Percentiles rank a stretch among this genome's conserved stretches.
phyloP scores from a whole-genome alignment of 2,888 invertebrate species.

The Phalera bucephala region DNA sequence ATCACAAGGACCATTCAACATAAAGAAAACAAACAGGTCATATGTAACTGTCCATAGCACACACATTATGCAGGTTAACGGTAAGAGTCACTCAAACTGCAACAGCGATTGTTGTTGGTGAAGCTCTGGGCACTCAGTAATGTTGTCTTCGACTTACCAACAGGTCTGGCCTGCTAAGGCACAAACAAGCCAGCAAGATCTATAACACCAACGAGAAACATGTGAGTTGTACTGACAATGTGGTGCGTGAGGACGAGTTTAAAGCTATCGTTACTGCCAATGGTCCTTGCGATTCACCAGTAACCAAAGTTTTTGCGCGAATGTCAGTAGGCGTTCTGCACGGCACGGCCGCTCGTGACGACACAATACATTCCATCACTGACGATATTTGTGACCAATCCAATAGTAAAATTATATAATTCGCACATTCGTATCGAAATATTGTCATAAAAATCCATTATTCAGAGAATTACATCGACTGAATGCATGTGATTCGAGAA shows the following conservation, averaged over 20 bases:
- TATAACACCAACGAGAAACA: conserved; percentile 85
- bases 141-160: conserved; percentile 85
- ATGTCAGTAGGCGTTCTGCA: conserved; percentile 57
- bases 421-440: conserved; percentile 57
- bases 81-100: conserved; percentile 68
- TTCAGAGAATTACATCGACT: conserved; percentile 59
- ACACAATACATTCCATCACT: conserved; percentile 54
- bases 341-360: conserved; percentile 49
- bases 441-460: conserved; percentile 59
- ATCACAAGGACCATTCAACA: conserved; percentile 83
- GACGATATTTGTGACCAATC: conserved; percentile 46
- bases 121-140: conserved; percentile 70
- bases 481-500: conserved; percentile 79
- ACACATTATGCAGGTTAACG: conserved; percentile 80
- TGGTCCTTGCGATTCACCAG: conserved; percentile 81
- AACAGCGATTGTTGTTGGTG: conserved; percentile 69
- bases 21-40: conserved; percentile 62
- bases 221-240: conserved; percentile 71
- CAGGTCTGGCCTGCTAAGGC: conserved; percentile 89
- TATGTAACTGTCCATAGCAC: conserved; percentile 70
- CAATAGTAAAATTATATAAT: conserved; percentile 69
- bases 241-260: conserved; percentile 73
- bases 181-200: conserved; percentile 90
- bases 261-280: conserved; percentile 62
- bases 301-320: conserved; percentile 77